Percentiles rank a stretch among this genome's conserved stretches.
Evolutionary conservation across 2,888 invertebrate genomes (phyloP).

Genomic region (Scrobipalpa atriplicella): DNA sequence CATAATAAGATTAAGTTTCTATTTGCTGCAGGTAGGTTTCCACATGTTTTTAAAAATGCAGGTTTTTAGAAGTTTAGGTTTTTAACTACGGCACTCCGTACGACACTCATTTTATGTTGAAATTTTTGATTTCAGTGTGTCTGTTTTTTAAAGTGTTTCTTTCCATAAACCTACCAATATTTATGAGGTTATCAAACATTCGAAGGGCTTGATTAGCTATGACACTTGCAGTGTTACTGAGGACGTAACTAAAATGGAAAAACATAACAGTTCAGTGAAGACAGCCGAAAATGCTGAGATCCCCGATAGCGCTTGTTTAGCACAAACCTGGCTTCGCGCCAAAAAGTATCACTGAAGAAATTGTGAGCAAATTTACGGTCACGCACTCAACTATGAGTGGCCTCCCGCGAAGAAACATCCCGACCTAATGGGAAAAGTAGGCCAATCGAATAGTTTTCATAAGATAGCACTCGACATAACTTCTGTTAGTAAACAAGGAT

Average conservation of each 20-base stretch:
- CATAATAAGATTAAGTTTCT: neutral
- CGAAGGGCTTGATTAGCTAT: neutral
- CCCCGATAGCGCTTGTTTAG: conserved; percentile 27
- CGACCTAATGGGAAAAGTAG: conserved; percentile 40
- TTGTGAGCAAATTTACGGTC: conserved; percentile 48
- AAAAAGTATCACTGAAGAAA: conserved; percentile 50
- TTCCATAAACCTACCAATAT: neutral
- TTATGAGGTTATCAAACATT: too few relatives aligned
- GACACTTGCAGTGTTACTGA: neutral
- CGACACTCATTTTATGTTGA: too few relatives aligned
- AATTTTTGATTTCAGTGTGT: too few relatives aligned
- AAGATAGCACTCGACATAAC: conserved; percentile 21
- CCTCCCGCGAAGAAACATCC: conserved; percentile 31
- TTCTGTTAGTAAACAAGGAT: conserved; percentile 27
- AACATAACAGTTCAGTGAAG: neutral
- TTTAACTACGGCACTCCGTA: too few relatives aligned
- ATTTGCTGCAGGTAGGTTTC: too few relatives aligned
- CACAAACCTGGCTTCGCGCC: conserved; percentile 45
- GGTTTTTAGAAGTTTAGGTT: too few relatives aligned
- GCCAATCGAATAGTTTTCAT: conserved; percentile 34
- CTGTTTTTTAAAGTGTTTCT: too few relatives aligned
- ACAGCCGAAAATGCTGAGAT: neutral
- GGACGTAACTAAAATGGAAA: conserved; percentile 14
- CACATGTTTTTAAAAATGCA: too few relatives aligned
- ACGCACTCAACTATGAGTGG: conserved; percentile 36